Conservation (phyloP, 1,140 invertebrate species). For the Solenopsis fugax region DNA sequence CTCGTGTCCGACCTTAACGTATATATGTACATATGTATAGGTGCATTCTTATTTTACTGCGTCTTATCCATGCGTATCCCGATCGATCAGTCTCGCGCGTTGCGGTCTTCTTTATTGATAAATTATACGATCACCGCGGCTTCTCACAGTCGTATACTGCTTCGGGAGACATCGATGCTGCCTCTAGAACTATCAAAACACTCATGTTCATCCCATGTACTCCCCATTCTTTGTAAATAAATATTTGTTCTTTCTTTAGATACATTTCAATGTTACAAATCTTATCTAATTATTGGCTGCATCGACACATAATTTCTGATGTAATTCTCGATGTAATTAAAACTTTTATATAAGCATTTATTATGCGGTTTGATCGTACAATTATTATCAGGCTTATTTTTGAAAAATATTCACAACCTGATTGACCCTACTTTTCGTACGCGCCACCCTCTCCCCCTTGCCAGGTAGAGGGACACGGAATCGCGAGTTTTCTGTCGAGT, state of each 20-base stretch:
- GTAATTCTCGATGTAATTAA: too few relatives aligned
- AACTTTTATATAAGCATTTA: neutral
- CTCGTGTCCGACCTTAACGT: neutral
- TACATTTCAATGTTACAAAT: neutral
- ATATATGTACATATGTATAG: neutral
- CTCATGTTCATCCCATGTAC: neutral
- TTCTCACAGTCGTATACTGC: neutral
- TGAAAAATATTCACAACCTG: neutral
- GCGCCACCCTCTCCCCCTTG: too few relatives aligned
- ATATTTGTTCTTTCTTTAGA: neutral
- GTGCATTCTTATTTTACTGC: conserved; percentile 8
- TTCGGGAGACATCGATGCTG: conserved; percentile 28
- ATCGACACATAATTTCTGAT: neutral
- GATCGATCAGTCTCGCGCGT: conserved; percentile 2
- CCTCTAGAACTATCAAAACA: neutral
- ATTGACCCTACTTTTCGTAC: neutral
- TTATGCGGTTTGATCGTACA: neutral
- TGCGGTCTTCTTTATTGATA: neutral
- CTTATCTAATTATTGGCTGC: neutral
- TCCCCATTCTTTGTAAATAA: neutral
- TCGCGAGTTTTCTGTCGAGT: conserved; percentile 2
- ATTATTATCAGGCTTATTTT: neutral
- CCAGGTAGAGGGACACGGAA: neutral
- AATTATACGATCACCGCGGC: too few relatives aligned
- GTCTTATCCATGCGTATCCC: neutral